Conservation (phyloP, 2,113 vertebrate species). For the Xenopus borealis region DNA sequence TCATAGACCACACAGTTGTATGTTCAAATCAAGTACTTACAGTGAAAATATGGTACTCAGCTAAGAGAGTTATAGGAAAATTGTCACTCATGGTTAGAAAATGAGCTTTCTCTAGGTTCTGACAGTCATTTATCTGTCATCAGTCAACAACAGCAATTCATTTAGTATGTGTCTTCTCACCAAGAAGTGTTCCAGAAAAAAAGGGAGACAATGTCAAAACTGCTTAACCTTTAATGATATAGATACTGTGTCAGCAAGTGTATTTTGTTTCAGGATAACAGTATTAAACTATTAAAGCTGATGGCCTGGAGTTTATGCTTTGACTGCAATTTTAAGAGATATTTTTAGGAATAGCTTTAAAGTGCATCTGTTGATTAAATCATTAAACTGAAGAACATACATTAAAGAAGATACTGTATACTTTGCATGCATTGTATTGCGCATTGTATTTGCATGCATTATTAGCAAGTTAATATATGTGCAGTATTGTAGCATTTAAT, state of each 20-base stretch:
- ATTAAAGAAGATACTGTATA: too few species aligned
- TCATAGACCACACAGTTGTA: slow-evolving; percentile 6
- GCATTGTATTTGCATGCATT: too few species aligned
- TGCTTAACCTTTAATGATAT: slow-evolving; percentile 34
- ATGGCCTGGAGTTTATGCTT: background rate
- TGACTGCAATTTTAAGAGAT: too few species aligned
- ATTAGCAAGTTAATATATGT: too few species aligned
- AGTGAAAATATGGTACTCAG: slow-evolving; percentile 15
- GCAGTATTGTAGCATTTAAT: too few species aligned
- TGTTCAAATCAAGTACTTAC: slow-evolving; percentile 4
- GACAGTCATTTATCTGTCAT: slow-evolving; percentile 29
- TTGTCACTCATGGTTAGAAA: slow-evolving; percentile 36
- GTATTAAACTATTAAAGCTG: slow-evolving; percentile 19
- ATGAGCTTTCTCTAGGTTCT: slow-evolving; percentile 1
- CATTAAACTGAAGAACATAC: too few species aligned
- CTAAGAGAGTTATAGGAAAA: slow-evolving; percentile 25
- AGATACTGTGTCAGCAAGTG: slow-evolving; percentile 27
- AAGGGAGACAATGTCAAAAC: slow-evolving; percentile 10
- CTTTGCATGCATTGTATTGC: too few species aligned
- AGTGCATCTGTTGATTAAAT: too few species aligned
- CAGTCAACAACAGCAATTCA: slow-evolving; percentile 25
- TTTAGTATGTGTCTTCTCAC: slow-evolving; percentile 26
- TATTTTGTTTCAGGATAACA: slow-evolving; percentile 3
- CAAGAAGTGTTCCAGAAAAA: slow-evolving; percentile 12
- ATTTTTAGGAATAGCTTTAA: too few species aligned